phyloP scores from a whole-genome alignment of 2,888 invertebrate species.

The Zhuqinia jingwanae region DNA sequence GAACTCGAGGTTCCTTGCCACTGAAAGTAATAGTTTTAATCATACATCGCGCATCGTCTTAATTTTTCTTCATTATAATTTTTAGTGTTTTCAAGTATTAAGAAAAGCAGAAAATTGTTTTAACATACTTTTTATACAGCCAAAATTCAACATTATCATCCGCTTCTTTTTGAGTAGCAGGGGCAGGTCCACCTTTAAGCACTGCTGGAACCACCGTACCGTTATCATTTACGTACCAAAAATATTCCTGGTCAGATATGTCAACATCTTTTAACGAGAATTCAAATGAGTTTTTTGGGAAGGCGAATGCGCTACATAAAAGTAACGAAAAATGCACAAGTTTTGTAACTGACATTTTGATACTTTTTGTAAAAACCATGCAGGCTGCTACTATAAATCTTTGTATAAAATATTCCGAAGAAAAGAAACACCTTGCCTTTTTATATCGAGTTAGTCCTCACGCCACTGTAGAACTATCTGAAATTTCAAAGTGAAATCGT shows the following conservation, averaged over 20 bases:
- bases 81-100: background rate
- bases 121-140: constrained; percentile 63
- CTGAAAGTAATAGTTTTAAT: too few species aligned
- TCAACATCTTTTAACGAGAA: background rate
- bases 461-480: too few species aligned
- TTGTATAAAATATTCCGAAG: too few species aligned
- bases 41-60: too few species aligned
- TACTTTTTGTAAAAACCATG: background rate
- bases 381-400: too few species aligned
- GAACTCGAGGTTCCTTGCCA: constrained; percentile 43
- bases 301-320: background rate
- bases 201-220: constrained; percentile 74
- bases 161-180: constrained; percentile 51
- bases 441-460: too few species aligned
- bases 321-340: background rate
- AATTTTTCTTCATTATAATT: too few species aligned
- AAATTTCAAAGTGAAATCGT: too few species aligned
- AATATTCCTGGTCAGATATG: constrained; percentile 48
- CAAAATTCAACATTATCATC: constrained; percentile 75
- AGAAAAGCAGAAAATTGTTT: background rate
- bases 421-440: too few species aligned
- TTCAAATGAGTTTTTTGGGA: background rate
- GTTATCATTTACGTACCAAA: constrained; percentile 75
- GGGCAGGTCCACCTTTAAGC: constrained; percentile 72
- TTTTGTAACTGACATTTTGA: background rate